Evolutionary conservation across 2,888 invertebrate species (phyloP).

Genomic region (Pycnomerus fuliginosus): DNA sequence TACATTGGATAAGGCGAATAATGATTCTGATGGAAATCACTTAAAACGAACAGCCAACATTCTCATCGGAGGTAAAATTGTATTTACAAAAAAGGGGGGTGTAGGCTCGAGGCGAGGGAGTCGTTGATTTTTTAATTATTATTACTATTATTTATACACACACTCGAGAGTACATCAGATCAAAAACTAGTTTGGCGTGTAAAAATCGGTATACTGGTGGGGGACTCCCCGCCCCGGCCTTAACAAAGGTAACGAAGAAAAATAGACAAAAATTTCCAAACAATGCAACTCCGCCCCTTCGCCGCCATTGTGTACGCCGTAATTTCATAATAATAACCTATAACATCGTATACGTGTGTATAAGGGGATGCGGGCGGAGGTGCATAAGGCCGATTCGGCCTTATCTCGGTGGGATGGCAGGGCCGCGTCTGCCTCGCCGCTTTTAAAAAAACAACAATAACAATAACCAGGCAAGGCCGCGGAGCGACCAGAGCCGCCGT

Average conservation of each 20-base stretch:
- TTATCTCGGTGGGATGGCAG: slow-evolving; percentile 11
- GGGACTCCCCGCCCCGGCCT: slow-evolving; percentile 31
- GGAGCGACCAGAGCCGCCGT: too few relatives aligned
- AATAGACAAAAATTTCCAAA: slow-evolving; percentile 32
- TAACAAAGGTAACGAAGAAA: slow-evolving; percentile 43
- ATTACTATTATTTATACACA: slow-evolving; percentile 37
- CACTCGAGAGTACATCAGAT: slow-evolving; percentile 41
- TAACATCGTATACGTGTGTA: slow-evolving; percentile 49
- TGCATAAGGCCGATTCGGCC: slow-evolving; percentile 2
- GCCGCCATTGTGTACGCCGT: slow-evolving; percentile 24
- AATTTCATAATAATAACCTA: slow-evolving; percentile 39
- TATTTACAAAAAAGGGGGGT: slow-evolving; percentile 41
- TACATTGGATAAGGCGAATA: slow-evolving; percentile 70
- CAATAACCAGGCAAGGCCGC: slow-evolving; percentile 30
- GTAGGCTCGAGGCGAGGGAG: slow-evolving; percentile 28
- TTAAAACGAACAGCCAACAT: slow-evolving; percentile 56
- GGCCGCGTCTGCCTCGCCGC: slow-evolving; percentile 8
- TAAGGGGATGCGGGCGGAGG: slow-evolving; percentile 19
- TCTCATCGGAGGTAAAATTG: slow-evolving; percentile 52
- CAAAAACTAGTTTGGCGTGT: slow-evolving; percentile 43
- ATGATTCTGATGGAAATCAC: slow-evolving; percentile 56
- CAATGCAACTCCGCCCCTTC: slow-evolving; percentile 26
- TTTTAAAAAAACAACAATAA: slow-evolving; percentile 34
- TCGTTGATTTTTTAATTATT: too few relatives aligned
- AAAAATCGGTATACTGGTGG: slow-evolving; percentile 39